These are phyloP conservation scores for Zhuqinia jingwanae DNA, from an alignment of 2,888 invertebrate species.

Conservation along the genomic window DNA sequence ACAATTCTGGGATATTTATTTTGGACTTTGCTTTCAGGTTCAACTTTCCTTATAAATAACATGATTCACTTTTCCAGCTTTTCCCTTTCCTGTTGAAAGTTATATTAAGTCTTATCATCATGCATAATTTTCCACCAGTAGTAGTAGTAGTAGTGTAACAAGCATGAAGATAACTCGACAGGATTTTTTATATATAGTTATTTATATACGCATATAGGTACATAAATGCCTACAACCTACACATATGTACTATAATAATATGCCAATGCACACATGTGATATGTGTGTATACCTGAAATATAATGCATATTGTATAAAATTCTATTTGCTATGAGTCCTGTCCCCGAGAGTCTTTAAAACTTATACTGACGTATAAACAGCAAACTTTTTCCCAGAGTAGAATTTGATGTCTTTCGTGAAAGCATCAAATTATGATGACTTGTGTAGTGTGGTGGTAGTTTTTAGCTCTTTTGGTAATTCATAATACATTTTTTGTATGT, in stretches of 20 bases:
- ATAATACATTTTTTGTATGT: conserved; percentile 30
- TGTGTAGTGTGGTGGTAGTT: conserved; percentile 36
- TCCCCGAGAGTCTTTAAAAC: too few relatives aligned
- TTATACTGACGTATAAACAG: too few relatives aligned
- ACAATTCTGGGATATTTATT: conserved; percentile 47
- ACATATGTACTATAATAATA: too few relatives aligned
- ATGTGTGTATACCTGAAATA: too few relatives aligned
- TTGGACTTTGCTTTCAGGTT: conserved; percentile 43
- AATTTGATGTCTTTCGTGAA: conserved; percentile 58
- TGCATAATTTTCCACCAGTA: too few relatives aligned
- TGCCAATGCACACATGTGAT: too few relatives aligned
- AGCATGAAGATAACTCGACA: conserved; percentile 7
- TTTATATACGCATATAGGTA: too few relatives aligned
- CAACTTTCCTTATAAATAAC: conserved; percentile 68
- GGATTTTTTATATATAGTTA: conserved; percentile 36
- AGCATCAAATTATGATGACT: conserved; percentile 68
- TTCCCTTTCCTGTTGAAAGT: conserved; percentile 31
- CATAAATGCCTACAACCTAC: too few relatives aligned
- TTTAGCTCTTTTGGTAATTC: neutral
- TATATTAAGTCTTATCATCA: neutral
- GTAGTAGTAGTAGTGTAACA: neutral
- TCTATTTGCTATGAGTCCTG: too few relatives aligned
- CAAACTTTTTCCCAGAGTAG: neutral
- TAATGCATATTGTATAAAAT: too few relatives aligned
- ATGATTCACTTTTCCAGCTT: conserved; percentile 44